These are phyloP conservation scores for Cheiracanthium punctorium DNA, from an alignment of 2,888 invertebrate genomes.

Conservation along the genomic window DNA sequence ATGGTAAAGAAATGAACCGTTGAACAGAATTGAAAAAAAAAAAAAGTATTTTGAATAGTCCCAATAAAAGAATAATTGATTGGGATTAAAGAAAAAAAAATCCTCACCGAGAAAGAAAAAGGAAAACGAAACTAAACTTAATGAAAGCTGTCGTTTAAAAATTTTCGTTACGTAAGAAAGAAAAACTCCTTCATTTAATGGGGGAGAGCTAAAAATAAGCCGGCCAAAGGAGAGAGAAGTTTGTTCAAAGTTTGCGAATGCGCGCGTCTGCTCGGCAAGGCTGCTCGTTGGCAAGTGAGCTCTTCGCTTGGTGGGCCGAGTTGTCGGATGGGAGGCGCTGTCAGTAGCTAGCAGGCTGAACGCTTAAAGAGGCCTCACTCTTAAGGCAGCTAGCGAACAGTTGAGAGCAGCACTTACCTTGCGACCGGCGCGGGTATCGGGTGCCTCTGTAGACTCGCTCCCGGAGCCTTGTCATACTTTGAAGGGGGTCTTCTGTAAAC, in stretches of 20 bases:
- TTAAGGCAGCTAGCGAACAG: constrained; percentile 61
- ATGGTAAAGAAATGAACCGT: too few species aligned
- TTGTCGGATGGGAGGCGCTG: constrained; percentile 59
- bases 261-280: constrained; percentile 40
- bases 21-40: too few species aligned
- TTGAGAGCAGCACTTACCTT: constrained; percentile 50
- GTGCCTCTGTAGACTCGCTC: constrained; percentile 18
- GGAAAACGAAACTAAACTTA: too few species aligned
- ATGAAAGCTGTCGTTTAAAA: too few species aligned
- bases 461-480: not conserved
- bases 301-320: constrained; percentile 41
- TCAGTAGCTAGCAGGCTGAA: constrained; percentile 45
- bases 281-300: constrained; percentile 56
- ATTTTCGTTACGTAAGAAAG: too few species aligned
- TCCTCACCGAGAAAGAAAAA: too few species aligned
- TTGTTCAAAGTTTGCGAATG: constrained; percentile 22
- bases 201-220: too few species aligned
- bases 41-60: too few species aligned
- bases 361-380: constrained; percentile 43
- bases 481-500: constrained; percentile 33
- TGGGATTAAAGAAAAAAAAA: too few species aligned
- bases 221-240: too few species aligned
- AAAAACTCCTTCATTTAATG: too few species aligned
- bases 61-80: too few species aligned
- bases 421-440: constrained; percentile 29